Evolutionary conservation across 2,888 invertebrate genomes (phyloP), one percentile per base, ranked within the genome.

Genomic region (Hydraecia micacea): DNA sequence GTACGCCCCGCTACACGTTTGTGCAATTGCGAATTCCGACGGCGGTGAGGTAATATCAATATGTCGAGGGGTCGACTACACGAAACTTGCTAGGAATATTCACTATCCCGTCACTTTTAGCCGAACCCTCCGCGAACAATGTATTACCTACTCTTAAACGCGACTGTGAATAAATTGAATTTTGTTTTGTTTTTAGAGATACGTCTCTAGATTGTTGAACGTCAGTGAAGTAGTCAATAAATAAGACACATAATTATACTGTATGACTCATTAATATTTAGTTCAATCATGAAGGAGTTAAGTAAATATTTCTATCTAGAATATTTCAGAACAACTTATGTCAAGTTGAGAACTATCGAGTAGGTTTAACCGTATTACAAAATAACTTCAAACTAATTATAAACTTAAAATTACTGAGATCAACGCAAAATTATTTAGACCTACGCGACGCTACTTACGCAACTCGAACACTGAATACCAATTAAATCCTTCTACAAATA

Each of bases 1-100:
- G 82, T 66, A 52, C 79, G 52, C 68, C n/a, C 75, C 80, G 80
- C 77, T 87, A 81, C 85, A 86, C 87, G 89, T 89, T 88, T 87
- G 86, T 90, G 88, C 91, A 90, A 92, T 92, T 92, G 91, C 87
- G 88, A 92, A 91, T 91, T 92, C 92, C 88, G 78, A 86, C 88
- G 81, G 85, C 88, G 88, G 88, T 85, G 87, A 87, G 87, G 89
- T 91, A 91, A 92, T 92, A 92, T 92, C 92, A 91, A 92, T 92
- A 91, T 86, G 88, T 89, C 86, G 83, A 73, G 77, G 79, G 86
- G 85, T 84, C 82, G 87, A 72, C 81, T 87, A 88, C 85, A 87
- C 81, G 85, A 89, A 85, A 85, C 86, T 86, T 83, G 77, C 67
- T 69, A 79, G 62, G 80, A 85, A 89, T 87, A 90, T 87, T 85